A percentile compares a stretch with the other conserved stretches of the same genome.
Evolutionary conservation across 2,888 invertebrate genomes (phyloP).

Genomic region (Tiphia femorata): DNA sequence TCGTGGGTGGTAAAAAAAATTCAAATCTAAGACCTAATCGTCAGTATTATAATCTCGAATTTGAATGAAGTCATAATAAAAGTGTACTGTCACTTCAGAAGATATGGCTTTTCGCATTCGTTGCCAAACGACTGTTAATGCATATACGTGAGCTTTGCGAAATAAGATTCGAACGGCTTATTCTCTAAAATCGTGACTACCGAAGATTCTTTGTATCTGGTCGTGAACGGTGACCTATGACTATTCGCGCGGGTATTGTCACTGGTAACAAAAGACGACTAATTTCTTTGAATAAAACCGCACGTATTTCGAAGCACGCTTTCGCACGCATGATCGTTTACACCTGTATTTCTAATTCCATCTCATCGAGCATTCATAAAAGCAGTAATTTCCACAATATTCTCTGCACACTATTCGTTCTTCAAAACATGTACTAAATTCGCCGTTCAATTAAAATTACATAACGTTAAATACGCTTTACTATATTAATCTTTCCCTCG

Average conservation of each 20-base stretch:
- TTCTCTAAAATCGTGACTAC: conserved; percentile 4
- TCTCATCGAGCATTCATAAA: conserved; percentile 26
- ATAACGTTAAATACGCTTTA: no score
- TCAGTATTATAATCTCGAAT: no score
- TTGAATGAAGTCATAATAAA: no score
- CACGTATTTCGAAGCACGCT: conserved; percentile 15
- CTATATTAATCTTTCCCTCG: no score
- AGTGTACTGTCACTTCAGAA: neutral
- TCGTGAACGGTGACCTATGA: neutral
- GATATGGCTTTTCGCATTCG: neutral
- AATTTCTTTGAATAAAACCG: conserved; percentile 6
- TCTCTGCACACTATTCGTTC: no score
- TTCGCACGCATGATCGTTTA: conserved; percentile 23
- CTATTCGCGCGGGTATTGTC: conserved; percentile 1
- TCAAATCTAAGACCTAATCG: no score
- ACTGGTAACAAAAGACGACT: conserved; percentile 15
- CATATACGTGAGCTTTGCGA: neutral
- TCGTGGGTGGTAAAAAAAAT: no score
- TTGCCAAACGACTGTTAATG: neutral
- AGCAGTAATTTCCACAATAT: no score
- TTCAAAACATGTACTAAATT: no score
- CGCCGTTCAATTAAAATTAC: no score
- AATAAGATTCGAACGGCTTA: conserved; percentile 4
- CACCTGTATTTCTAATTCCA: conserved; percentile 43
- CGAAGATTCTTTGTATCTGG: conserved; percentile 6